phyloP scores from a whole-genome alignment of 2,797 vertebrate species.

The Parotocinclus haroldoi region DNA sequence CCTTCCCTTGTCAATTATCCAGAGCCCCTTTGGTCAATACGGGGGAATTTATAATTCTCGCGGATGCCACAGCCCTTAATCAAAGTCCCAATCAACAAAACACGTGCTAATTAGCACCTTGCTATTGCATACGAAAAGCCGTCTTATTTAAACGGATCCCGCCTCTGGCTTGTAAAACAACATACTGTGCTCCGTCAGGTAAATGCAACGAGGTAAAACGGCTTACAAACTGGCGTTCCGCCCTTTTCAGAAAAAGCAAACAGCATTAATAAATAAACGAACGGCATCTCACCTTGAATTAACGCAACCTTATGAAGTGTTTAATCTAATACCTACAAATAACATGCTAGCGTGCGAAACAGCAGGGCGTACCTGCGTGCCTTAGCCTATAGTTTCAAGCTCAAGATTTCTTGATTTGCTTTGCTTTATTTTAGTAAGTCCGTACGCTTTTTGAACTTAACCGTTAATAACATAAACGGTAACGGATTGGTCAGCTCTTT shows the following conservation, averaged over 20 bases:
- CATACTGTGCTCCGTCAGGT: conserved; percentile 15
- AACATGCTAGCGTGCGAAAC: too few species aligned
- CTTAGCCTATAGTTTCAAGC: too few species aligned
- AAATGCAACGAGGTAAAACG: conserved; percentile 8
- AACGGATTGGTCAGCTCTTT: conserved; percentile 27
- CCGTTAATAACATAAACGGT: conserved; percentile 15
- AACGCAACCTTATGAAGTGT: not conserved
- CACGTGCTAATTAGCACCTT: conserved; percentile 78
- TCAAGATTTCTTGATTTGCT: too few species aligned
- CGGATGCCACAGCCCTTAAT: conserved; percentile 73
- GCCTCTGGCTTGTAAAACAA: conserved; percentile 44
- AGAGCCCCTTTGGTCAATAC: conserved; percentile 66
- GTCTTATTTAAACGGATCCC: conserved; percentile 61
- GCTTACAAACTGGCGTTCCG: conserved; percentile 9
- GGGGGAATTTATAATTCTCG: conserved; percentile 56
- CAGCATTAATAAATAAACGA: not conserved
- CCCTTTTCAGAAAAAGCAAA: not conserved
- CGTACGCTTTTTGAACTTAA: too few species aligned
- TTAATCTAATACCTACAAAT: too few species aligned
- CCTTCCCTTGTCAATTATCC: conserved; percentile 72
- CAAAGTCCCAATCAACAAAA: conserved; percentile 76
- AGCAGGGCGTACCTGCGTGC: too few species aligned
- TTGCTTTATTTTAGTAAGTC: too few species aligned
- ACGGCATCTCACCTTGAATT: not conserved
- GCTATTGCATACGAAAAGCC: conserved; percentile 69